phyloP scores from a whole-genome alignment of 2,888 invertebrate species.

The Pinctada fucata region DNA sequence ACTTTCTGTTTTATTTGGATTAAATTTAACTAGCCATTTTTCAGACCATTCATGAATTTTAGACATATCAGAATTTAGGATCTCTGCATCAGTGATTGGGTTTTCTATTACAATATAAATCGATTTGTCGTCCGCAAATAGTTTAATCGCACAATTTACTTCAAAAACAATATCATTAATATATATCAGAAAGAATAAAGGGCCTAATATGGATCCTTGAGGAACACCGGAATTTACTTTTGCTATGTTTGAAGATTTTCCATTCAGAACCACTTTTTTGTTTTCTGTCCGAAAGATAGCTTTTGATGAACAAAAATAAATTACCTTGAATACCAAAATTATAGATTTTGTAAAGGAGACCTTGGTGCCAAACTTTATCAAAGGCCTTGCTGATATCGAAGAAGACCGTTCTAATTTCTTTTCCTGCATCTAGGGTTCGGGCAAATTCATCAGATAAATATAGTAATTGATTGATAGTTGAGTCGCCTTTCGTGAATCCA shows the following conservation, averaged over 20 bases:
- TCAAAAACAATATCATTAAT: conserved; percentile 12
- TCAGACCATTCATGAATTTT: not conserved
- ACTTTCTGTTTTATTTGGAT: conserved; percentile 14
- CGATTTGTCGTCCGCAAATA: conserved; percentile 25
- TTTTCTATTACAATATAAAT: conserved; percentile 16
- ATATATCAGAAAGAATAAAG: no score
- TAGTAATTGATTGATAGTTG: conserved; percentile 18
- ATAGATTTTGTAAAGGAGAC: no score
- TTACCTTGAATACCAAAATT: not conserved
- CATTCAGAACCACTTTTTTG: conserved; percentile 7
- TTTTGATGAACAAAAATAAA: conserved; percentile 2
- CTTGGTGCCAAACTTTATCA: no score
- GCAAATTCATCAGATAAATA: conserved; percentile 11
- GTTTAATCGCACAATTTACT: conserved; percentile 6
- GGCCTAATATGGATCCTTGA: conserved; percentile 15
- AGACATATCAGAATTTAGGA: not conserved
- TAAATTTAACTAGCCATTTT: no score
- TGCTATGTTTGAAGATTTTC: not conserved
- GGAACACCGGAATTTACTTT: conserved; percentile 21
- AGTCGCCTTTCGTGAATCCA: conserved; percentile 13
- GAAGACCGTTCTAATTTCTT: conserved; percentile 9
- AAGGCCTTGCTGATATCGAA: no score
- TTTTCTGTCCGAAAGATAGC: conserved; percentile 5
- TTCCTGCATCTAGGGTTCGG: conserved; percentile 10
- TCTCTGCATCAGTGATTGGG: not conserved